phyloP scores from a whole-genome alignment of 37 sponge, comb jelly and placozoan genomes.

The Crambe crambe region DNA sequence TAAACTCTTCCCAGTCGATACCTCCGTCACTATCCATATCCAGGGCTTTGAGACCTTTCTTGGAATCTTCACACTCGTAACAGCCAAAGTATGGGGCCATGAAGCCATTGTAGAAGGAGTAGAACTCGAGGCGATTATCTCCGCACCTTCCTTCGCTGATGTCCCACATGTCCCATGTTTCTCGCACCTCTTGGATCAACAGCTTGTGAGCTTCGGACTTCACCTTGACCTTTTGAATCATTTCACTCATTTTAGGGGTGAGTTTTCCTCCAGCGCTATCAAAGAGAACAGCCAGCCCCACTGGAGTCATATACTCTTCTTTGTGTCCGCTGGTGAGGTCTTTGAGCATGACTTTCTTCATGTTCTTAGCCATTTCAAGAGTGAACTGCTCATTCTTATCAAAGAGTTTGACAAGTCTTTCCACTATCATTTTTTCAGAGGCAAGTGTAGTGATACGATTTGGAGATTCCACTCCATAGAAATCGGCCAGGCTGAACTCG shows the following conservation, averaged over 20 bases:
- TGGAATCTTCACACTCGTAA: conserved; percentile 69
- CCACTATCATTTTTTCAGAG: too few species aligned
- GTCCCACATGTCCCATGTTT: conserved; percentile 84
- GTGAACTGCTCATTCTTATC: conserved; percentile 66
- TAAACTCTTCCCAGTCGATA: conserved; percentile 86
- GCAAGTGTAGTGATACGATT: too few species aligned
- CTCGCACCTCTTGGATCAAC: too few species aligned
- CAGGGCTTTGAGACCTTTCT: conserved; percentile 59
- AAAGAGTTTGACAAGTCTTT: too few species aligned
- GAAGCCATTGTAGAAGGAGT: conserved; percentile 85
- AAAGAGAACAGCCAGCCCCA: conserved; percentile 66
- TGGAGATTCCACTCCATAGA: too few species aligned
- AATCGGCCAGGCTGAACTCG: conserved; percentile 78
- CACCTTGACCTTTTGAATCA: too few species aligned
- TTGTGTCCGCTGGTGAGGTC: too few species aligned
- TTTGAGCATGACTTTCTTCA: conserved; percentile 78
- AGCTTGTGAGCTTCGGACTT: too few species aligned
- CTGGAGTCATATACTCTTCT: too few species aligned
- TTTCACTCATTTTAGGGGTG: too few species aligned
- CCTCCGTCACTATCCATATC: conserved; percentile 81
- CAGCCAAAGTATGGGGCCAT: conserved; percentile 91
- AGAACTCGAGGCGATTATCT: conserved; percentile 67
- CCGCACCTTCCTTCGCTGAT: conserved; percentile 16
- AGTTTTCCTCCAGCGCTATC: conserved; percentile 83
- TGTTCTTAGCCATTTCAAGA: conserved; percentile 38